Percentiles rank a stretch among this genome's conserved stretches.
These are phyloP conservation scores for Steinernema hermaphroditum DNA, from an alignment of 2,888 invertebrate species.

Conservation along the genomic window DNA sequence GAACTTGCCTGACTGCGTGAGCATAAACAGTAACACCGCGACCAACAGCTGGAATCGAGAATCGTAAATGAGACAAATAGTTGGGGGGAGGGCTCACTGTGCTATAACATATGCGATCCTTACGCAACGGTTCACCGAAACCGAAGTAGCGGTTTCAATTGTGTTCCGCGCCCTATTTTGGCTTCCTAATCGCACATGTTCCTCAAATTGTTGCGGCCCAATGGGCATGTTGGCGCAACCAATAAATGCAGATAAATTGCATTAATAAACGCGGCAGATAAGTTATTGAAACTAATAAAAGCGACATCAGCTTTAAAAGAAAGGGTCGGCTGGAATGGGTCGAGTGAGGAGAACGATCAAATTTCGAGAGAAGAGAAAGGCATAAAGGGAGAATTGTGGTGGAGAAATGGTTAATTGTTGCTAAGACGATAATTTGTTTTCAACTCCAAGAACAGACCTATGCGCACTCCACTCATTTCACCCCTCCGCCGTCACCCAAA, in stretches of 20 bases:
- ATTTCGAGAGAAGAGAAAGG: background rate
- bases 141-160: background rate
- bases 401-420: background rate
- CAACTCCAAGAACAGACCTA: background rate
- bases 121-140: background rate
- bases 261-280: background rate
- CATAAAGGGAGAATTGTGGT: background rate
- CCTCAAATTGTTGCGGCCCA: background rate
- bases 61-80: background rate
- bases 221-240: background rate
- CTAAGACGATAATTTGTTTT: slow-evolving; percentile 31
- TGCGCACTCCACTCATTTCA: slow-evolving; percentile 1
- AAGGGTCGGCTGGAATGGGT: too few relatives aligned
- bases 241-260: slow-evolving; percentile 6
- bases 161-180: background rate
- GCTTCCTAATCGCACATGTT: background rate
- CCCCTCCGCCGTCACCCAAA: background rate
- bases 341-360: too few relatives aligned
- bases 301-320: too few relatives aligned
- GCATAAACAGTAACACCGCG: background rate
- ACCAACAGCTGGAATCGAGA: background rate
- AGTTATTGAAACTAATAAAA: background rate
- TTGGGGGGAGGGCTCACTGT: background rate
- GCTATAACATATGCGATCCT: too few relatives aligned
- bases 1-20: background rate